Evolutionary conservation across 2,888 invertebrate species (phyloP), one percentile per base, ranked within the genome.

Genomic region (Nephrotoma flavescens): DNA sequence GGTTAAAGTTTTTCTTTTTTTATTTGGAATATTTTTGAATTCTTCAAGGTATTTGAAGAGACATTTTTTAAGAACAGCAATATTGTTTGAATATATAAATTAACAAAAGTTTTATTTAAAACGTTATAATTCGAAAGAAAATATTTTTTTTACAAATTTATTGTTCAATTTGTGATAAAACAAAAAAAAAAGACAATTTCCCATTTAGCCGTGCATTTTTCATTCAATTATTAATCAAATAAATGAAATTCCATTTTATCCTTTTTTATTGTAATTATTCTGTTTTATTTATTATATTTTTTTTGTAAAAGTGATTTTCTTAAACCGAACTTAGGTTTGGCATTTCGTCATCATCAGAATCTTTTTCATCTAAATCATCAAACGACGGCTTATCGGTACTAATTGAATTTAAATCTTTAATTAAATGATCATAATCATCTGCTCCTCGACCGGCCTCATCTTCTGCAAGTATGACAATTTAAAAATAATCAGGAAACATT

Each of bases 341-440:
- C 92, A 96, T 92, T 89, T 95, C 95, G 90, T 95, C 96, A 85
- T 97, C 97, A 90, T 97, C 96, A 1, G 95, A 96, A 90, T 96
- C 96, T 86, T 93, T 94, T 86, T 91, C 91, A 88, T 93, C 95
- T 89, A 96, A 92, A 90, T 96, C 96, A 90, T 96, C 96, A 89
- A 96, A 95, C 88, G 93, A 94, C 87, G 95, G 95, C 92, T 95
- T 95, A 45, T 92, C 93, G 88, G 87, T 92, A 93, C 87, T 92
- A 92, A 86, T 92, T 92, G 86, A 85, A 89, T 90, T 86, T 83
- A 86, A 44, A 57, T 86, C 83, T 15, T 85, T 85, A 44, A 85
- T 44, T 85, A 85, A 19, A 44, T 85, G 15, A 19, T 45, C 85
- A 42, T 85, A 44, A 44, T 84, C 41, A 45, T 12, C 41, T 47